Percentiles rank a stretch among this genome's conserved stretches.
Evolutionary conservation across 2,888 invertebrate species (phyloP).

Genomic region (Sarcophaga subvicina): DNA sequence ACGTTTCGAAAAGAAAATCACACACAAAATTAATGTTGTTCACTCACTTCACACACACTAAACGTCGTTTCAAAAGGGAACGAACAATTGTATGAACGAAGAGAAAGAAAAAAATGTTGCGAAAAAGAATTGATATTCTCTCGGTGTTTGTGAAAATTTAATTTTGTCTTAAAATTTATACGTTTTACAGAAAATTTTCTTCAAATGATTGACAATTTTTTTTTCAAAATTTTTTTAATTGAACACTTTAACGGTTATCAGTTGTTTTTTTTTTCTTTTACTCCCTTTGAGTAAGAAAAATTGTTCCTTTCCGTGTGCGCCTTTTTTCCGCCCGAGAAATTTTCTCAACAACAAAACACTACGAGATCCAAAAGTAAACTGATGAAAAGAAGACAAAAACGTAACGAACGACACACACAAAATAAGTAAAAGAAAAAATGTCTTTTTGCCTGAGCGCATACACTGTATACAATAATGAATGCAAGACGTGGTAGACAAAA

Average conservation of each 20-base stretch:
- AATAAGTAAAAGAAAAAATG: neutral
- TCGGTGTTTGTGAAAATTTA: conserved; percentile 24
- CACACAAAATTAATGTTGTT: conserved; percentile 39
- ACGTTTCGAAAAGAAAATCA: neutral
- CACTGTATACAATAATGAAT: neutral
- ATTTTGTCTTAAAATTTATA: conserved; percentile 19
- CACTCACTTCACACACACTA: conserved; percentile 54
- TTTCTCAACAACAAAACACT: conserved; percentile 48
- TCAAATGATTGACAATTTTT: neutral
- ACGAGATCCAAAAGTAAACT: conserved; percentile 63
- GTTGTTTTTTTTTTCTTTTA: conserved; percentile 16
- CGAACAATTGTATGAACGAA: neutral
- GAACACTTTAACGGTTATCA: conserved; percentile 21
- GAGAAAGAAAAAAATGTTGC: conserved; percentile 44
- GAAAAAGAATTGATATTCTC: conserved; percentile 46
- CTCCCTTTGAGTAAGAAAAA: conserved; percentile 18
- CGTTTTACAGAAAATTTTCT: conserved; percentile 18
- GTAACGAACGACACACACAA: neutral
- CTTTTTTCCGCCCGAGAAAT: conserved; percentile 30
- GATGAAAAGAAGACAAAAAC: conserved; percentile 48
- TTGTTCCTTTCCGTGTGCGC: conserved; percentile 37
- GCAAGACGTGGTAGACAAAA: neutral
- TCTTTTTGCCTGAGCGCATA: neutral
- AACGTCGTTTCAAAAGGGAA: conserved; percentile 48
- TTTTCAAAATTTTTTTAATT: conserved; percentile 33